These are phyloP conservation scores for Gila robusta DNA, from an alignment of 2,797 vertebrate genomes.

Conservation along the genomic window DNA sequence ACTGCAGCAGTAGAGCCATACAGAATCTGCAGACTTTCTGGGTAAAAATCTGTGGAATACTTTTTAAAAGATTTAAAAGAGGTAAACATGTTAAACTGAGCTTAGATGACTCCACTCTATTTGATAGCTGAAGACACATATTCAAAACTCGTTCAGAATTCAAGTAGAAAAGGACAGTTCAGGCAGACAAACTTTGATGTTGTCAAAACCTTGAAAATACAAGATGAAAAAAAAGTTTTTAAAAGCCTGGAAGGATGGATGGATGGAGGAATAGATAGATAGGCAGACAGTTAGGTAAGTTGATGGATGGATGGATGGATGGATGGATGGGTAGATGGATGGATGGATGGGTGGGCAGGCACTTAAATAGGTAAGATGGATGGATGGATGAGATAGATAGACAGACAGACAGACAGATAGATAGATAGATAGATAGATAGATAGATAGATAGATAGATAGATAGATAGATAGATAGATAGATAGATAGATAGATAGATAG, in stretches of 20 bases:
- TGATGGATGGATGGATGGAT: background rate
- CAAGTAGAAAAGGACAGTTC: background rate
- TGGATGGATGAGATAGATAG: background rate
- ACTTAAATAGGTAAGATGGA: background rate
- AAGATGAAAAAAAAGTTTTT: background rate
- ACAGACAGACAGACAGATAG: too few relatives aligned
- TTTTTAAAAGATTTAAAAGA: background rate
- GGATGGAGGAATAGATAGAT: background rate
- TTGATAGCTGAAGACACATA: background rate
- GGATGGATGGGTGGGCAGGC: background rate
- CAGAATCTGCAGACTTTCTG: background rate
- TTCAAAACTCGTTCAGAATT: background rate
- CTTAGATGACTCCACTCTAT: background rate
- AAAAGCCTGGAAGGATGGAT: background rate
- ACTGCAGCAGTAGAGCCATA: background rate
- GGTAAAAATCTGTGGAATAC: background rate
- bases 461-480: background rate
- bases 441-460: background rate
- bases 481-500: background rate
- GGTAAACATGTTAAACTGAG: background rate
- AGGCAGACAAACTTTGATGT: background rate
- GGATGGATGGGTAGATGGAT: rapidly evolving
- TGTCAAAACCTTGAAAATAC: background rate
- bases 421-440: background rate
- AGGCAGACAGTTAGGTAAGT: too few relatives aligned